Base-by-base conservation (phyloP, 2,888 invertebrate genomes). In the Cerceris ruficornis region DNA sequence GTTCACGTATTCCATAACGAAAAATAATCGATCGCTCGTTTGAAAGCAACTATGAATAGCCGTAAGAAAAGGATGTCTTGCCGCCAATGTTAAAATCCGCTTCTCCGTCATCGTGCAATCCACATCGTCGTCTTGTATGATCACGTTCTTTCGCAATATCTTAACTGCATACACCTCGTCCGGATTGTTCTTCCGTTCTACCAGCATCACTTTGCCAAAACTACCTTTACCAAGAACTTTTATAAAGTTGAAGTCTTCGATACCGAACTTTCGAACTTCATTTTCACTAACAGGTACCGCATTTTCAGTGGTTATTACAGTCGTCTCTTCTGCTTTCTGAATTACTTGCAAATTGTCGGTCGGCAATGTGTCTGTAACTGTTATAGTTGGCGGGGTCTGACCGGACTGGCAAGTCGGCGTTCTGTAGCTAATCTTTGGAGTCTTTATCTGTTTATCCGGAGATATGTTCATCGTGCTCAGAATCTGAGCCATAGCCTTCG, bases 1-100 rank as follows among this genome's bases (percentile, higher is more conserved):
- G 93, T 99, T 98, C 68, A 99, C 99, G 93, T 99, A 99, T 94
- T 99, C 99, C 99, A 99, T 99, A 84, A 99, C 98, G 93, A 99
- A 99, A 95, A 99, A 99, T 84, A 99, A 94, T 11, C 98, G 96
- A 92, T 98, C 98, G 93, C 96, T 95, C 71, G 99, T 99, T 93
- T 99, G 99, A 94, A 98, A 99, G 94, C 98, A 98, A 91, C 97
- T 98, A 94, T 98, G 98, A 89, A 99, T 95, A 88, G 98, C 98
- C 82, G 99, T 99, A 82, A 99, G 95, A 94, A 99, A 99, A 71
- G 99, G 99, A 94, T 99, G 99, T 83, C 96, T 97, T 80, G 99
- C 99, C n/a, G 99, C 98, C 90, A 99, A 94, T 67, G 98, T 98
- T 89, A 99, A 94, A 92, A 99, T 99, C 90, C 99, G 95, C 92